A percentile compares a stretch with the other conserved stretches of the same genome.
phyloP scores from a whole-genome alignment of 2,888 invertebrate genomes.

The Hemistola chrysoprasaria region DNA sequence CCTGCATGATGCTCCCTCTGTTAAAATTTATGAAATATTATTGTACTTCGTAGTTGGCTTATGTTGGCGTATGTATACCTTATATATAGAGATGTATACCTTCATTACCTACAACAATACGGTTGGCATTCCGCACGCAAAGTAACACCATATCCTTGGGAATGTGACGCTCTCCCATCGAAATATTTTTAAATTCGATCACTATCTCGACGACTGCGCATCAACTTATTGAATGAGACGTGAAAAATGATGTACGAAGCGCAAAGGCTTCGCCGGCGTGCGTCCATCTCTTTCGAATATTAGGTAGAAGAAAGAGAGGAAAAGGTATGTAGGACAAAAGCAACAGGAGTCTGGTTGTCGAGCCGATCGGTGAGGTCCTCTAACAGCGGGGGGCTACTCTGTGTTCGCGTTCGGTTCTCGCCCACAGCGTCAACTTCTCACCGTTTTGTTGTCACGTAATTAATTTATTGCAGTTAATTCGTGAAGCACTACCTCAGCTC shows the following conservation, averaged over 20 bases:
- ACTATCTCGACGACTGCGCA: constrained; percentile 76
- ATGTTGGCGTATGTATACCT: background rate
- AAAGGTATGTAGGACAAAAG: constrained; percentile 68
- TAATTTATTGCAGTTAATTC: constrained; percentile 74
- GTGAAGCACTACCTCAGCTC: constrained; percentile 54
- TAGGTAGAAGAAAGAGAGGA: constrained; percentile 43
- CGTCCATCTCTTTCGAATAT: constrained; percentile 44
- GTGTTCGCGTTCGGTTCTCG: constrained; percentile 46
- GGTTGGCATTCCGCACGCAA: constrained; percentile 73
- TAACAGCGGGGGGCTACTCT: constrained; percentile 63
- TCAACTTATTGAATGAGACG: constrained; percentile 81
- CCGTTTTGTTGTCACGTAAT: constrained; percentile 76
- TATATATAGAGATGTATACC: background rate
- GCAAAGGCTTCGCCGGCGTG: constrained; percentile 72
- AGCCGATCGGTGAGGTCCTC: constrained; percentile 62
- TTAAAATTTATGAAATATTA: too few species aligned
- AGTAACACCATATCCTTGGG: constrained; percentile 82
- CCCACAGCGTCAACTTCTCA: constrained; percentile 63
- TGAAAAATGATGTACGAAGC: constrained; percentile 78
- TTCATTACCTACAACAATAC: constrained; percentile 18
- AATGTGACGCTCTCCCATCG: constrained; percentile 73
- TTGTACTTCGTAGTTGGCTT: too few species aligned
- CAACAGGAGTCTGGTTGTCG: constrained; percentile 58
- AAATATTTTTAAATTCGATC: constrained; percentile 80
- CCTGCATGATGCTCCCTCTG: too few species aligned